Evolutionary conservation across 2,888 invertebrate species (phyloP).

Genomic region (Penaeus monodon): DNA sequence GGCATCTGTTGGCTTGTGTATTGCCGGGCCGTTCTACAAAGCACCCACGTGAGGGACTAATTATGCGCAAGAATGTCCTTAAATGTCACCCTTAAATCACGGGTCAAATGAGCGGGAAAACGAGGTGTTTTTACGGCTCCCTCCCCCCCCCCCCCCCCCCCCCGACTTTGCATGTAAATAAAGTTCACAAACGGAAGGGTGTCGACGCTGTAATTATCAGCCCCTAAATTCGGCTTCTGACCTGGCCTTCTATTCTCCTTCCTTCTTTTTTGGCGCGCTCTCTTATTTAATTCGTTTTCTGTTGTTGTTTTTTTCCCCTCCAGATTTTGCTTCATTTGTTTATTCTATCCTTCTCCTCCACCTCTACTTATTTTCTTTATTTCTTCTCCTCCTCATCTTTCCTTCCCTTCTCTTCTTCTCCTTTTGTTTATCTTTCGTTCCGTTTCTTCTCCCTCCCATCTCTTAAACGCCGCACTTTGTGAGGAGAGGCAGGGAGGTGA

Average conservation of each 20-base stretch:
- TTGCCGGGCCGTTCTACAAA: slow-evolving; percentile 3
- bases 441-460: too few species aligned
- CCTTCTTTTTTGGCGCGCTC: not conserved
- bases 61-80: slow-evolving; percentile 54
- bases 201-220: slow-evolving; percentile 55
- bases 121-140: slow-evolving; percentile 54
- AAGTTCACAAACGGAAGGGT: slow-evolving; percentile 45
- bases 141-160: slow-evolving; percentile 12
- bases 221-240: not conserved
- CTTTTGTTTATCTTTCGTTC: too few species aligned
- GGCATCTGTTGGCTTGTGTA: slow-evolving; percentile 28
- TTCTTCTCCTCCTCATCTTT: too few species aligned
- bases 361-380: too few species aligned
- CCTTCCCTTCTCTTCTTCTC: too few species aligned
- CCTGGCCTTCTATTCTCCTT: not conserved
- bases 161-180: slow-evolving; percentile 51
- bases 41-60: slow-evolving; percentile 23
- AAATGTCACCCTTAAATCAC: slow-evolving; percentile 57
- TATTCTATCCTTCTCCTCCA: not conserved
- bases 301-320: not conserved
- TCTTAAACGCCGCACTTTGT: too few species aligned
- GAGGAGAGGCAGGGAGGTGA: too few species aligned
- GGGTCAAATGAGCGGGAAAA: slow-evolving; percentile 48
- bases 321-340: too few species aligned
- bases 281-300: not conserved